These are phyloP conservation scores for Champsocephalus esox DNA, from an alignment of 2,797 vertebrate genomes.

Conservation along the genomic window DNA sequence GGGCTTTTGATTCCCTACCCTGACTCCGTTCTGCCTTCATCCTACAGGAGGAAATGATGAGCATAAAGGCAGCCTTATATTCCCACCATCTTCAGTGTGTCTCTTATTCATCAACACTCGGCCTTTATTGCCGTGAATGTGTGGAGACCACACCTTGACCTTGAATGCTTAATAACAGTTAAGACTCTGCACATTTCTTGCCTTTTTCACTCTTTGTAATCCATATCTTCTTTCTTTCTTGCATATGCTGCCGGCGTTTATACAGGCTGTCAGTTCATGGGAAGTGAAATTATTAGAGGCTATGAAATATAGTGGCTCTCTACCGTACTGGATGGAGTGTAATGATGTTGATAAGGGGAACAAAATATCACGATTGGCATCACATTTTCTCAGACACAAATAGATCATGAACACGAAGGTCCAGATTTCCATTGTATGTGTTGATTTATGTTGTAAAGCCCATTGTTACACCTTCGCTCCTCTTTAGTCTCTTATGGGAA, in stretches of 20 bases:
- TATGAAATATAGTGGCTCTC: constrained; percentile 62
- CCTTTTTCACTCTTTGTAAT: constrained; percentile 47
- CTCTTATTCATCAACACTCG: constrained; percentile 47
- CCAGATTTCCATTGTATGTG: constrained; percentile 36
- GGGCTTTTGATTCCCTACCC: constrained; percentile 29
- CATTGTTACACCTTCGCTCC: constrained; percentile 51
- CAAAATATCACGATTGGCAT: constrained; percentile 7
- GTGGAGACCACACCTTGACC: constrained; percentile 56
- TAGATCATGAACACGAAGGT: constrained; percentile 39
- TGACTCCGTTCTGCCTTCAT: constrained; percentile 22
- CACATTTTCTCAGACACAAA: constrained; percentile 42
- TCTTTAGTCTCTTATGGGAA: constrained; percentile 61
- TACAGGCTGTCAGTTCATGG: constrained; percentile 46
- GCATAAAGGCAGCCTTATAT: constrained; percentile 41
- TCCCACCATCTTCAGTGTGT: constrained; percentile 38
- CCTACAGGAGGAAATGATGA: constrained; percentile 26
- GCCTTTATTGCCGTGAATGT: constrained; percentile 20
- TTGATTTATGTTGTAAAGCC: constrained; percentile 28
- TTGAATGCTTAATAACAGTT: constrained; percentile 48
- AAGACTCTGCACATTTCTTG: constrained; percentile 34
- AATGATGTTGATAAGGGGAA: constrained; percentile 43
- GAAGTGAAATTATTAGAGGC: constrained; percentile 60
- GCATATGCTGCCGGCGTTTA: constrained; percentile 16
- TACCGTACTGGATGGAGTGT: constrained; percentile 45
- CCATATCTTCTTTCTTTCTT: constrained; percentile 54